phyloP scores from a whole-genome alignment of 2,797 vertebrate species.

The Vultur gryphus region DNA sequence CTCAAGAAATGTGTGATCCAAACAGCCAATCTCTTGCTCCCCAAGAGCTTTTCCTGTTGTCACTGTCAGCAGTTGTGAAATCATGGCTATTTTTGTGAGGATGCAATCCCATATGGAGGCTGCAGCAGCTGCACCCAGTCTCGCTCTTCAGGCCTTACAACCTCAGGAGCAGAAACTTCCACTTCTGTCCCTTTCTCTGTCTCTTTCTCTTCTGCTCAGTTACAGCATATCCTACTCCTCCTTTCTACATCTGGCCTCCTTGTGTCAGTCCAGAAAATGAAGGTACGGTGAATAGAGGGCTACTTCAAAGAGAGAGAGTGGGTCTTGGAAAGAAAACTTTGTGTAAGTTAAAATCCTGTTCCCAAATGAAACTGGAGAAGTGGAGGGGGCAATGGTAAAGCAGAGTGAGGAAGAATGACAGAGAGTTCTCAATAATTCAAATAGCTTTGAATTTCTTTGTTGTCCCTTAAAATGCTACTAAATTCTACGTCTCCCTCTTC shows the following conservation, averaged over 20 bases:
- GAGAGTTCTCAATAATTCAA: neutral
- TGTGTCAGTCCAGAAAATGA: neutral
- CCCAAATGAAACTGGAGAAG: neutral
- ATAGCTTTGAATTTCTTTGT: neutral
- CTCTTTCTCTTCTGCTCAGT: neutral
- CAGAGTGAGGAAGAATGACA: neutral
- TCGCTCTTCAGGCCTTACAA: neutral
- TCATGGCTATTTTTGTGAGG: neutral
- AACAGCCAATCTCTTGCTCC: neutral
- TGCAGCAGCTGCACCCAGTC: neutral
- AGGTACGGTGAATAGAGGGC: neutral
- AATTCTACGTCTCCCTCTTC: neutral
- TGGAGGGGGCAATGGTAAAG: neutral
- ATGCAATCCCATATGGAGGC: neutral
- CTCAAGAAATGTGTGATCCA: neutral
- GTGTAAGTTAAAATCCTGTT: neutral
- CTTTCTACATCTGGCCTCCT: neutral
- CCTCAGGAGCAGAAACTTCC: neutral
- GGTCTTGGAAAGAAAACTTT: neutral
- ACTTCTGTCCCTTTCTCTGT: neutral
- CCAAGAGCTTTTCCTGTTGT: neutral
- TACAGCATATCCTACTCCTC: neutral
- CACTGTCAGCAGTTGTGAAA: neutral
- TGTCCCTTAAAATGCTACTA: neutral
- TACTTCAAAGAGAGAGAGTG: neutral